phyloP scores from a whole-genome alignment of 2,888 invertebrate genomes.

The Tryphoninae sp. region DNA sequence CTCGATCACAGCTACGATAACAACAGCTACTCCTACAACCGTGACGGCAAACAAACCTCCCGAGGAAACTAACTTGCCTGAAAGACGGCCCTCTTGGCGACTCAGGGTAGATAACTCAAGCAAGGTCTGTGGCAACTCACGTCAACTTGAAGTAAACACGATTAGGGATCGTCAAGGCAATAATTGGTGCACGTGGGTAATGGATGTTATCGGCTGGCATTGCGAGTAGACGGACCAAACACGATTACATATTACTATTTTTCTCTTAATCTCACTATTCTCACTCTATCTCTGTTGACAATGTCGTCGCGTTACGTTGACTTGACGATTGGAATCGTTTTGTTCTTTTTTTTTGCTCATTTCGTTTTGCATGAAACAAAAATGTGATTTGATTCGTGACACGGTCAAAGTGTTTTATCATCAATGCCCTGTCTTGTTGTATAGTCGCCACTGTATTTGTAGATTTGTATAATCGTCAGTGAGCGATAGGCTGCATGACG shows the following conservation, averaged over 20 bases:
- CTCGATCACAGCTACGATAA: slow-evolving; percentile 83
- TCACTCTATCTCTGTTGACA: slow-evolving; percentile 22
- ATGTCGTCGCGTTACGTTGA: slow-evolving; percentile 43
- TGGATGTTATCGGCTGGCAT: slow-evolving; percentile 72
- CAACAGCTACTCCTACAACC: slow-evolving; percentile 82
- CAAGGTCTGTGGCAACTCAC: slow-evolving; percentile 86
- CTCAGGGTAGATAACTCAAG: slow-evolving; percentile 94
- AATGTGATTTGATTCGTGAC: slow-evolving; percentile 26
- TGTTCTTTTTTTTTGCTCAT: slow-evolving; percentile 51
- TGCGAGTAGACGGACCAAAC: slow-evolving; percentile 66
- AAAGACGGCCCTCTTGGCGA: slow-evolving; percentile 96
- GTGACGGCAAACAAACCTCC: slow-evolving; percentile 81
- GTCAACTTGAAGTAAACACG: slow-evolving; percentile 72
- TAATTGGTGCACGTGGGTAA: slow-evolving; percentile 77
- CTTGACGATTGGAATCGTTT: slow-evolving; percentile 30
- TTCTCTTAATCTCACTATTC: neutral
- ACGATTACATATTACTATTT: slow-evolving; percentile 1
- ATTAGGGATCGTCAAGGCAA: slow-evolving; percentile 68
- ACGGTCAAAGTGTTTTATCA: slow-evolving; percentile 24
- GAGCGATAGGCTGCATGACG: slow-evolving; percentile 55
- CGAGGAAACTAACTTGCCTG: slow-evolving; percentile 82
- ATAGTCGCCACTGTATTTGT: slow-evolving; percentile 41
- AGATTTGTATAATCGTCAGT: slow-evolving; percentile 50
- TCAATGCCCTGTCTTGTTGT: slow-evolving; percentile 42
- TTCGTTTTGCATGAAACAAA: slow-evolving; percentile 47